Evolutionary conservation across 2,888 invertebrate species (phyloP).

Genomic region (Metellina segmentata): DNA sequence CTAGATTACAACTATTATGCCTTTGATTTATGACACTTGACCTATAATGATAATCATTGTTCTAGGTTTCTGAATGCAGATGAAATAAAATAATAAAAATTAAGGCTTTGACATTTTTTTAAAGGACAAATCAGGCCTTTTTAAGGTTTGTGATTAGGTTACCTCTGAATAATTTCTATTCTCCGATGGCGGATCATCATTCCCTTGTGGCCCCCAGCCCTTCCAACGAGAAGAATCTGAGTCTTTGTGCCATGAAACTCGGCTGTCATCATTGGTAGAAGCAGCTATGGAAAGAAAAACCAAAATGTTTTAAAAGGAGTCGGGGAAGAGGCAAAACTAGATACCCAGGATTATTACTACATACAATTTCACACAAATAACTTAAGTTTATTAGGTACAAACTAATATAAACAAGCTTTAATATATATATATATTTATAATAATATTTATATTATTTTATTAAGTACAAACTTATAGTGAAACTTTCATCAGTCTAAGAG

Average conservation of each 20-base stretch:
- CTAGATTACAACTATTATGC: too few relatives aligned
- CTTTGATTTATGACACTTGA: too few relatives aligned
- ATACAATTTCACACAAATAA: background rate
- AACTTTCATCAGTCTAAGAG: too few relatives aligned
- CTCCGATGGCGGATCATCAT: constrained; percentile 55
- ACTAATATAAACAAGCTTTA: too few relatives aligned
- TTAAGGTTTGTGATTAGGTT: background rate
- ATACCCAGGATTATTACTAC: background rate
- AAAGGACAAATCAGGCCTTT: too few relatives aligned
- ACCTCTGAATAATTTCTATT: constrained; percentile 68
- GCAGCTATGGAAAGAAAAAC: constrained; percentile 19
- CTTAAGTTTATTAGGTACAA: background rate
- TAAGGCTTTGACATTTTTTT: too few relatives aligned
- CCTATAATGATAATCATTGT: too few relatives aligned
- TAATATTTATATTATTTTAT: too few relatives aligned
- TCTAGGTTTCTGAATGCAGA: too few relatives aligned
- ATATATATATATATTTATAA: too few relatives aligned
- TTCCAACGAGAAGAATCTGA: constrained; percentile 57
- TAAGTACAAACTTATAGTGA: background rate
- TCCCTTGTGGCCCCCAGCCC: constrained; percentile 66
- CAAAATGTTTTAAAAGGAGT: background rate
- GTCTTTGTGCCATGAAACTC: constrained; percentile 46
- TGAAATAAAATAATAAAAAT: too few relatives aligned
- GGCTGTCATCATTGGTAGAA: constrained; percentile 36
- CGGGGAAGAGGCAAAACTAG: too few relatives aligned